Conservation (phyloP, 1,140 invertebrate genomes). For the Lepidurus apus region DNA sequence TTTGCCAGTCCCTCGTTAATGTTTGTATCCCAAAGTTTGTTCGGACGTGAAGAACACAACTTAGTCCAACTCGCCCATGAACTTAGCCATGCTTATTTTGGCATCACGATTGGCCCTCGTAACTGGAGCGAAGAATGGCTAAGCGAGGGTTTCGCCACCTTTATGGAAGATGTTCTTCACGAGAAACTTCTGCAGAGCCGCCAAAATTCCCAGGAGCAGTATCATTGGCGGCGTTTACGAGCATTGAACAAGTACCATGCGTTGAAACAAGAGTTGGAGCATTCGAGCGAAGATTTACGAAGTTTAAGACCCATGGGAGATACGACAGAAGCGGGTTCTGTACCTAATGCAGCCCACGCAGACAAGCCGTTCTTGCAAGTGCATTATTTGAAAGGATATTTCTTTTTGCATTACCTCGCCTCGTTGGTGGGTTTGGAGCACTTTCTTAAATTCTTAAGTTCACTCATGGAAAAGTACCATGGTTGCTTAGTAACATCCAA, state of each 20-base stretch:
- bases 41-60: constrained; percentile 42
- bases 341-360: constrained; percentile 49
- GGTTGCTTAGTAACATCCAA: constrained; percentile 44
- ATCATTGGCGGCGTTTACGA: constrained; percentile 39
- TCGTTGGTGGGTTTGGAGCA: constrained; percentile 40
- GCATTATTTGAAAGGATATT: constrained; percentile 49
- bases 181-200: not conserved
- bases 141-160: constrained; percentile 50
- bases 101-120: constrained; percentile 45
- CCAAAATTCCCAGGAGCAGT: constrained; percentile 26
- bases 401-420: constrained; percentile 44
- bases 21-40: constrained; percentile 46
- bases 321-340: constrained; percentile 35
- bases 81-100: constrained; percentile 48
- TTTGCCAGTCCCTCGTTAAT: constrained; percentile 47
- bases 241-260: constrained; percentile 41
- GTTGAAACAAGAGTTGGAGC: constrained; percentile 43
- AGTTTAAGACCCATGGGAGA: constrained; percentile 39
- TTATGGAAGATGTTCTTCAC: constrained; percentile 45
- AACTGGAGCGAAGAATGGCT: constrained; percentile 52
- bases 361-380: constrained; percentile 49
- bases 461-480: constrained; percentile 41
- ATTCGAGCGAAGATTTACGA: constrained; percentile 43
- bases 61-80: constrained; percentile 46
- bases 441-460: constrained; percentile 43